These are phyloP conservation scores for Thunnus albacares DNA, from an alignment of 2,797 vertebrate genomes.

Conservation along the genomic window DNA sequence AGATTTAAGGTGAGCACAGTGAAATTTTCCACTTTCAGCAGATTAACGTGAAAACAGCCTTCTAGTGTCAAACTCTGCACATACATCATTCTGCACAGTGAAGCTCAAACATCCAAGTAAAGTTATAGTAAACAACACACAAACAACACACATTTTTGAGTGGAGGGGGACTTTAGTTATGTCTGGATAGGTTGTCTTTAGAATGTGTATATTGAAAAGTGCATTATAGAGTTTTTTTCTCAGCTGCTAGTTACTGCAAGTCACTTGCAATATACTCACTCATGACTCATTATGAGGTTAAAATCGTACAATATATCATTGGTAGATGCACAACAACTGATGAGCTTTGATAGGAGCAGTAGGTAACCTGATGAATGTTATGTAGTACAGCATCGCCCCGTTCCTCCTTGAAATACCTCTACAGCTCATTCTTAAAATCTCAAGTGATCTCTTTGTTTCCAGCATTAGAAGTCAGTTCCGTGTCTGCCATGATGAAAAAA, in stretches of 20 bases:
- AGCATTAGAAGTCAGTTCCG: background rate
- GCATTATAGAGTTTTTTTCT: background rate
- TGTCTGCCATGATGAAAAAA: background rate
- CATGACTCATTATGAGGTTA: background rate
- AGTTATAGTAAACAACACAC: too few species aligned
- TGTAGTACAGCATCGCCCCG: background rate
- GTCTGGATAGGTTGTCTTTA: background rate
- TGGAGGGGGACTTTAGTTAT: too few species aligned
- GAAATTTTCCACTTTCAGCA: too few species aligned
- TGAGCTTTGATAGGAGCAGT: background rate
- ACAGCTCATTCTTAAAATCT: background rate
- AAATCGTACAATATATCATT: background rate
- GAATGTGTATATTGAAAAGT: background rate
- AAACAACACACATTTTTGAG: too few species aligned
- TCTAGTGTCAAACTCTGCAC: too few species aligned
- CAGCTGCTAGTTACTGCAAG: background rate
- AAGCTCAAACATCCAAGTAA: too few species aligned
- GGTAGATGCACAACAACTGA: background rate
- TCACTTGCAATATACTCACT: background rate
- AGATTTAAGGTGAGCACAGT: too few species aligned
- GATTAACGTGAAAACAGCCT: too few species aligned
- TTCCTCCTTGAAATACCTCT: background rate
- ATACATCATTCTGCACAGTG: too few species aligned
- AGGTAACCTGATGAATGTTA: constrained; percentile 4
- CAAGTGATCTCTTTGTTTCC: background rate